Evolutionary conservation across 2,113 vertebrate genomes (phyloP), one percentile per base, ranked within the genome.

Genomic region (Callopanchax toddi): DNA sequence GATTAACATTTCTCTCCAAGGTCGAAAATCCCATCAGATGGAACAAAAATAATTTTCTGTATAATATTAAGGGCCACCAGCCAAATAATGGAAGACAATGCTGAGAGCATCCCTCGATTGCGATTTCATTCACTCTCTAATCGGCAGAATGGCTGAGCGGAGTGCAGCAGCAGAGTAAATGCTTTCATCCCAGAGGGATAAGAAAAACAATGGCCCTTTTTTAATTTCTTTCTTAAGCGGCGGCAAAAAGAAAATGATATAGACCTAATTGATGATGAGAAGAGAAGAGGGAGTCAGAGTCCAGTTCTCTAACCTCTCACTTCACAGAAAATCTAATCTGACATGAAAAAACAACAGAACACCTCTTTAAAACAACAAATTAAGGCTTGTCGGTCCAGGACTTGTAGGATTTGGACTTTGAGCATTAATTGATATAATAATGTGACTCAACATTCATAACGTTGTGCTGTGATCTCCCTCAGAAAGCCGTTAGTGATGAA

Each of bases 181-280:
- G 83, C 77, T 86, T 86, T 91, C 79, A 81, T 87, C 85, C 82
- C 86, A 75, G 61, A 66, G 81, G 88, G 79, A 85, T 87, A 83
- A 83, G 82, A 87, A 90, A 89, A 89, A 88, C 87, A 88, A 89
- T 86, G 73, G 75, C 70, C 78, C 79, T 78, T 88, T n/a, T 89
- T 82, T 86, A 84, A 89, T 90, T 86, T 86, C 71, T 87, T 83
- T 78, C 76, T 72, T 76, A 81, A 84, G 81, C 60, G 22, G 74
- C 60, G 64, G 67, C 61, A 70, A 72, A 82, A 82, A 84, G 80
- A 82, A 86, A 87, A 86, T 80, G 74, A 89, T 91, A 85, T 81
- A 88, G 87, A 86, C 83, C 17, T 90, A 90, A 90, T 86, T 90
- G 86, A 89, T 89, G 83, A 86, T 74, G 71, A 85, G 74, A 64